These are phyloP conservation scores for Paraescarpia echinospica DNA, from an alignment of 1,140 invertebrate species.

Conservation along the genomic window DNA sequence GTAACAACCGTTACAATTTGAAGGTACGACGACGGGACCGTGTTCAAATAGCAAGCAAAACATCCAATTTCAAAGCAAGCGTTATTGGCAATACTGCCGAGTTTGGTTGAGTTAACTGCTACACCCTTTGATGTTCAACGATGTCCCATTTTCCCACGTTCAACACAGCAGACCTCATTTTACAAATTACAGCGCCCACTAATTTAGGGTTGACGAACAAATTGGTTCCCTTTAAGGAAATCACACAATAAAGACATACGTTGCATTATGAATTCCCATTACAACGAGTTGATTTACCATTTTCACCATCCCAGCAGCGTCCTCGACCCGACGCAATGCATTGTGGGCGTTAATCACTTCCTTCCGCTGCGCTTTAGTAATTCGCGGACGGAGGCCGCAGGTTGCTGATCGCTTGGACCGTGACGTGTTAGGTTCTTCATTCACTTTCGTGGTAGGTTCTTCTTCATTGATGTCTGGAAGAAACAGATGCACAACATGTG, in stretches of 20 bases:
- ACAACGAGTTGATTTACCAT: neutral
- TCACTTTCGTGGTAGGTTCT: too few species aligned
- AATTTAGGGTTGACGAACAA: too few species aligned
- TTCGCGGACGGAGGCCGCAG: neutral
- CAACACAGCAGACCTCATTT: too few species aligned
- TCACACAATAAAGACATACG: neutral
- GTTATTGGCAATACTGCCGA: too few species aligned
- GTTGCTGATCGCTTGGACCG: neutral
- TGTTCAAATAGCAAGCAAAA: too few species aligned
- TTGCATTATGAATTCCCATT: neutral
- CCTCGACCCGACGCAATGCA: neutral
- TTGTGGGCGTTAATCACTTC: neutral
- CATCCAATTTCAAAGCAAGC: too few species aligned
- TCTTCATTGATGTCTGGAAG: neutral
- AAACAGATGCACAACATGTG: neutral
- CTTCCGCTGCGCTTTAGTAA: neutral
- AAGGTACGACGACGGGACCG: too few species aligned
- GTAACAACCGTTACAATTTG: too few species aligned
- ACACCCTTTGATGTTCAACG: too few species aligned
- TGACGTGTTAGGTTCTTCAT: neutral
- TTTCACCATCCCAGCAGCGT: neutral
- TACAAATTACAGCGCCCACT: too few species aligned
- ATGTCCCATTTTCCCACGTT: too few species aligned
- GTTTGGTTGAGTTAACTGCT: too few species aligned
- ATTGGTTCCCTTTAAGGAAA: neutral